Conservation (phyloP, 2,113 vertebrate genomes). For the Passer domesticus region DNA sequence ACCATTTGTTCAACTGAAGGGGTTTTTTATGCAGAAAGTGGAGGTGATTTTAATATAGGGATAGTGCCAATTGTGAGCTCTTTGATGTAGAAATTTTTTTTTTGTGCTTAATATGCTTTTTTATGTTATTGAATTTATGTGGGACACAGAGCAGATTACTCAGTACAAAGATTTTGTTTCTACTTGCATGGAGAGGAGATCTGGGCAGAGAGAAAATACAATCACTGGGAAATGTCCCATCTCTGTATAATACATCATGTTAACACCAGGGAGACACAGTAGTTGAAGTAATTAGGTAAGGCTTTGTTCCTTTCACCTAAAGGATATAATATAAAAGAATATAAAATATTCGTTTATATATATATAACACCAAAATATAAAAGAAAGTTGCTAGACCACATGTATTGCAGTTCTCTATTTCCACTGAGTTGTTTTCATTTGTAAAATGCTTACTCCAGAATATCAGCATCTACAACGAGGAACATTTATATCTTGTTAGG, state of each 20-base stretch:
- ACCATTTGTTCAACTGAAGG: not conserved
- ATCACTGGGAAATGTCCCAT: not conserved
- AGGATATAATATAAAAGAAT: not conserved
- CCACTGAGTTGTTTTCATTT: not conserved
- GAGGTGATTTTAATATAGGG: not conserved
- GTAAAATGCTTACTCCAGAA: not conserved
- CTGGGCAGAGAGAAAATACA: conserved; percentile 11
- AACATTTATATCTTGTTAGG: not conserved
- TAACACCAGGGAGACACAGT: conserved; percentile 28
- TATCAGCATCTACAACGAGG: not conserved
- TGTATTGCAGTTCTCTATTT: not conserved
- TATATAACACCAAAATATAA: not conserved
- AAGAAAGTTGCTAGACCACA: not conserved
- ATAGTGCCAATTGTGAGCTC: not conserved
- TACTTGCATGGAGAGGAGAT: not conserved
- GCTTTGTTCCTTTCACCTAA: conserved; percentile 44
- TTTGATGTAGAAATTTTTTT: not conserved
- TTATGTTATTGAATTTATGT: not conserved
- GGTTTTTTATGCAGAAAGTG: not conserved
- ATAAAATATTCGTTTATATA: too few species aligned
- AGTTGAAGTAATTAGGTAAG: conserved; percentile 41
- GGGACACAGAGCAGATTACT: not conserved
- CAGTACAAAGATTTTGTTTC: not conserved
- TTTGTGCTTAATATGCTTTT: not conserved
- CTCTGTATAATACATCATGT: not conserved